These are phyloP conservation scores for Papilio helenus DNA, from an alignment of 1,140 invertebrate species.

Conservation along the genomic window DNA sequence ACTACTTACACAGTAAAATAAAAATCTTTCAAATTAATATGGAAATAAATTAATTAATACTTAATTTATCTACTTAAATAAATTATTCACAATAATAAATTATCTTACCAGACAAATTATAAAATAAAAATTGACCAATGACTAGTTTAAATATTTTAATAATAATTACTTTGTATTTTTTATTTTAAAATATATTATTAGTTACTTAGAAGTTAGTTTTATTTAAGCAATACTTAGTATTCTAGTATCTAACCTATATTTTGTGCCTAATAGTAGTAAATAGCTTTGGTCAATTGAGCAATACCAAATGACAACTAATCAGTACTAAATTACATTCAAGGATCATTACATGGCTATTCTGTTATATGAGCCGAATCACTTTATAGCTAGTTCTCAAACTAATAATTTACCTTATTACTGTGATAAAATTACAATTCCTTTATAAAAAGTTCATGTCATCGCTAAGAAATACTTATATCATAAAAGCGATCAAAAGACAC, in stretches of 20 bases:
- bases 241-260: background rate
- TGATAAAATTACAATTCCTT: slow-evolving; percentile 21
- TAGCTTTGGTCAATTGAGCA: slow-evolving; percentile 6
- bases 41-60: background rate
- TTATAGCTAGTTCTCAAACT: background rate
- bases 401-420: slow-evolving; percentile 1
- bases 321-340: slow-evolving; percentile 3
- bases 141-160: background rate
- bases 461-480: slow-evolving; percentile 23
- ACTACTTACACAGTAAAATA: background rate
- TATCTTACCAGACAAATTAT: background rate
- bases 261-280: background rate
- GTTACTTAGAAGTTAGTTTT: background rate
- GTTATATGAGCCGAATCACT: slow-evolving; percentile 3
- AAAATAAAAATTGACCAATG: background rate
- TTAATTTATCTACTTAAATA: too few species aligned
- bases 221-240: background rate
- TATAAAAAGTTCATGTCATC: slow-evolving; percentile 43
- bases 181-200: too few species aligned
- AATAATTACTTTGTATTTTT: too few species aligned
- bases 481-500: slow-evolving; percentile 60
- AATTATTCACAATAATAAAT: too few species aligned
- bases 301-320: slow-evolving; percentile 18
- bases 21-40: background rate
- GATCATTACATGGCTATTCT: slow-evolving; percentile 20